A percentile compares a stretch with the other conserved stretches of the same genome.
These are phyloP conservation scores for Lucilia sericata DNA, from an alignment of 1,140 invertebrate genomes.

Conservation along the genomic window DNA sequence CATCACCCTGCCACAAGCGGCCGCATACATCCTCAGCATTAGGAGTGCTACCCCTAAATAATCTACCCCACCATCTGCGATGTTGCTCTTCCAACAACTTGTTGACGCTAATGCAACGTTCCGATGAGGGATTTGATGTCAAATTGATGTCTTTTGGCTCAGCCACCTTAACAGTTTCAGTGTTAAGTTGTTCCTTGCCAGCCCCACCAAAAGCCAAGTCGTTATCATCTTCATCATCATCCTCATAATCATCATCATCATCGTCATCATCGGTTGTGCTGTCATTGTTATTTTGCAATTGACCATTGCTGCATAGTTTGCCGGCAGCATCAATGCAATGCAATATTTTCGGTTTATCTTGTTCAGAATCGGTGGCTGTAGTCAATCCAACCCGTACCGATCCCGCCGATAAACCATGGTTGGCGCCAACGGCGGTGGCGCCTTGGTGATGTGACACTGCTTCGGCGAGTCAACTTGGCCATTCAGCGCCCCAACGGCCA, in stretches of 20 bases:
- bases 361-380: slow-evolving; percentile 56
- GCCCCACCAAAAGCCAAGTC: background rate
- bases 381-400: slow-evolving; percentile 62
- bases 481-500: slow-evolving; percentile 87
- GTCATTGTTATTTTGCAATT: slow-evolving; percentile 47
- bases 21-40: slow-evolving; percentile 26
- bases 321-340: slow-evolving; percentile 45
- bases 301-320: slow-evolving; percentile 41
- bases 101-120: slow-evolving; percentile 62
- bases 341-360: slow-evolving; percentile 50
- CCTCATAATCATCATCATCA: slow-evolving; percentile 51
- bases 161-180: background rate
- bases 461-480: slow-evolving; percentile 92
- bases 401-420: slow-evolving; percentile 47
- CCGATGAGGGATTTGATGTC: slow-evolving; percentile 62
- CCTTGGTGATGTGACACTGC: slow-evolving; percentile 68
- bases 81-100: slow-evolving; percentile 59
- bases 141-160: slow-evolving; percentile 48
- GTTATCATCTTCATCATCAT: slow-evolving; percentile 37
- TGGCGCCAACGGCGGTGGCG: slow-evolving; percentile 46
- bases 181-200: background rate
- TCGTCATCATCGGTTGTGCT: slow-evolving; percentile 54
- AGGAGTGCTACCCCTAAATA: background rate
- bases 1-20: slow-evolving; percentile 58
- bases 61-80: slow-evolving; percentile 45